Percentiles rank a stretch among this genome's conserved stretches.
Conservation (phyloP, 2,797 vertebrate genomes). For the Xiphophorus birchmanni region DNA sequence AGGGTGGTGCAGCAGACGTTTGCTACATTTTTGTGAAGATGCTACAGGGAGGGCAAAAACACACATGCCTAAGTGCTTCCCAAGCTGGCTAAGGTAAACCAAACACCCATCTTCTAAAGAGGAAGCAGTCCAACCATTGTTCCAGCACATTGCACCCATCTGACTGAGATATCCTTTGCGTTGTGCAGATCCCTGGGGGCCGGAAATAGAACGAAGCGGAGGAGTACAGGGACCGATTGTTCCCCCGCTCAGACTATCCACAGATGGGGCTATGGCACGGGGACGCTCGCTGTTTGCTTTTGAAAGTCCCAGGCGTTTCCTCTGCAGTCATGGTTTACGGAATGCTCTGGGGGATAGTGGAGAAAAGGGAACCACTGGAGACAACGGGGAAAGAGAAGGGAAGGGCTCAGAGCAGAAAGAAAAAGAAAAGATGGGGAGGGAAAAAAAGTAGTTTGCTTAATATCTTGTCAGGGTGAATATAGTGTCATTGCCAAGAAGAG, state of each 20-base stretch:
- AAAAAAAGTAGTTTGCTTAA: slow-evolving; percentile 65
- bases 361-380: slow-evolving; percentile 65
- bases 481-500: slow-evolving; percentile 73
- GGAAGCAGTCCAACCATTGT: slow-evolving; percentile 72
- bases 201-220: slow-evolving; percentile 59
- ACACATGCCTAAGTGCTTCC: slow-evolving; percentile 71
- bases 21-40: slow-evolving; percentile 62
- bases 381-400: slow-evolving; percentile 57
- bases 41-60: slow-evolving; percentile 47
- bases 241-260: slow-evolving; percentile 74
- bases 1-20: slow-evolving; percentile 25
- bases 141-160: slow-evolving; percentile 79
- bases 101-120: slow-evolving; percentile 63
- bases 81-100: slow-evolving; percentile 72
- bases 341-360: slow-evolving; percentile 70
- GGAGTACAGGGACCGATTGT: slow-evolving; percentile 77
- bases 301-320: slow-evolving; percentile 76
- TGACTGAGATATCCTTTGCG: slow-evolving; percentile 67
- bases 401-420: slow-evolving; percentile 41
- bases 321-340: slow-evolving; percentile 63
- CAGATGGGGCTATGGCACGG: slow-evolving; percentile 74
- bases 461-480: slow-evolving; percentile 77
- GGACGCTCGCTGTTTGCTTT: slow-evolving; percentile 79
- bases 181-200: slow-evolving; percentile 66
- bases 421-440: slow-evolving; percentile 38